Conservation (phyloP, 2,113 vertebrate genomes). For the Verasper variegatus region DNA sequence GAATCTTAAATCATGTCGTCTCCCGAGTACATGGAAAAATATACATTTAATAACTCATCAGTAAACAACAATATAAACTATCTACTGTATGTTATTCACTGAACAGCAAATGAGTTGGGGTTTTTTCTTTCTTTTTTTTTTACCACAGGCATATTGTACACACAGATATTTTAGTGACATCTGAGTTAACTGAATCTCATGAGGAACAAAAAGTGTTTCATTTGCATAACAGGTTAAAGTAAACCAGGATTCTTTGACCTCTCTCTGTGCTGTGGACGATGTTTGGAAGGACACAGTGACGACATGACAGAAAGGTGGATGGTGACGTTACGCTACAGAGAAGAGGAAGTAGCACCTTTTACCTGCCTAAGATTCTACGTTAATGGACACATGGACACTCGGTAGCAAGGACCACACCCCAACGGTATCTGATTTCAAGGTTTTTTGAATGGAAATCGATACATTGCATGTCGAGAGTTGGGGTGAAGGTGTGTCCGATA, state of each 20-base stretch:
- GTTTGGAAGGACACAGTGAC: constrained; percentile 22
- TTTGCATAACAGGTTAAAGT: constrained; percentile 74
- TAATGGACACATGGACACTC: constrained; percentile 12
- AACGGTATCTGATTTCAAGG: too few species aligned
- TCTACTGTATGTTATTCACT: constrained; percentile 64
- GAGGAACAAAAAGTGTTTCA: constrained; percentile 54
- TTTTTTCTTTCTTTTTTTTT: constrained; percentile 33
- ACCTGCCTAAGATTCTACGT: constrained; percentile 44
- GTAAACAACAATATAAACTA: constrained; percentile 73
- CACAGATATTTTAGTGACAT: constrained; percentile 31
- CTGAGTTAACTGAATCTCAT: constrained; percentile 39
- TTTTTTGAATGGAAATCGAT: too few species aligned
- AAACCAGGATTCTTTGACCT: constrained; percentile 51
- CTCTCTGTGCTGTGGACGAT: constrained; percentile 33
- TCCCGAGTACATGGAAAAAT: constrained; percentile 76
- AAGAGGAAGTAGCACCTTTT: constrained; percentile 75
- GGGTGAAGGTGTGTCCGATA: too few species aligned
- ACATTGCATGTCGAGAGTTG: too few species aligned
- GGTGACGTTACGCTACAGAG: constrained; percentile 46
- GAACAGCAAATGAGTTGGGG: constrained; percentile 57
- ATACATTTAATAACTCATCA: constrained; percentile 74
- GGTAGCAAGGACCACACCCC: constrained; percentile 6
- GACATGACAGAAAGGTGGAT: constrained; percentile 21
- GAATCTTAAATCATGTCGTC: constrained; percentile 50
- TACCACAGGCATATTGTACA: constrained; percentile 66